Conservation (phyloP, 2,113 vertebrate species). For the Eubucco bourcierii region DNA sequence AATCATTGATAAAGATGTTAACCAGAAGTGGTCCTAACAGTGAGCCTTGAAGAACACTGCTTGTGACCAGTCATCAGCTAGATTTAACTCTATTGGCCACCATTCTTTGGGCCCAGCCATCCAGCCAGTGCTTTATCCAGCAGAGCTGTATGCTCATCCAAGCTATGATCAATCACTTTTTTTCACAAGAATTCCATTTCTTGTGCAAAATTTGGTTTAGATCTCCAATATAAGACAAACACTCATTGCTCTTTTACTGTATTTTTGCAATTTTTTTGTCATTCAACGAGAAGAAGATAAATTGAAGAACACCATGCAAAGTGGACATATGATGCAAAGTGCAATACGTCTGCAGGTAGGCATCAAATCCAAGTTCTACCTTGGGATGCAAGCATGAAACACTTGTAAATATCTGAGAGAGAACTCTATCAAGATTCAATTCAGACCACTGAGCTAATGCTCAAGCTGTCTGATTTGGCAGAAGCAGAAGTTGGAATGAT, state of each 20-base stretch:
- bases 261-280: not conserved
- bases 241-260: not conserved
- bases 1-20: too few species aligned
- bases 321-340: fast-evolving
- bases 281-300: not conserved
- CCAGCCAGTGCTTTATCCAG: too few species aligned
- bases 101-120: too few species aligned
- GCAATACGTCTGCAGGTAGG: not conserved
- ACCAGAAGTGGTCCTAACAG: too few species aligned
- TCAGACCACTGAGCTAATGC: not conserved
- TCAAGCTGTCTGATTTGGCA: not conserved
- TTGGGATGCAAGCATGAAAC: not conserved
- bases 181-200: too few species aligned
- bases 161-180: too few species aligned
- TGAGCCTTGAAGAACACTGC: too few species aligned
- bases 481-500: not conserved
- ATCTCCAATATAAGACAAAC: not conserved
- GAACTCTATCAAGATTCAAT: not conserved
- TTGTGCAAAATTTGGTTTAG: not conserved
- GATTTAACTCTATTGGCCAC: too few species aligned
- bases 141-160: too few species aligned
- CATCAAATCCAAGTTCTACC: not conserved
- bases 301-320: not conserved
- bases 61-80: too few species aligned
- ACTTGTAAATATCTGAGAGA: not conserved